Conservation (phyloP, 2,113 vertebrate genomes). For the Serinus canaria region DNA sequence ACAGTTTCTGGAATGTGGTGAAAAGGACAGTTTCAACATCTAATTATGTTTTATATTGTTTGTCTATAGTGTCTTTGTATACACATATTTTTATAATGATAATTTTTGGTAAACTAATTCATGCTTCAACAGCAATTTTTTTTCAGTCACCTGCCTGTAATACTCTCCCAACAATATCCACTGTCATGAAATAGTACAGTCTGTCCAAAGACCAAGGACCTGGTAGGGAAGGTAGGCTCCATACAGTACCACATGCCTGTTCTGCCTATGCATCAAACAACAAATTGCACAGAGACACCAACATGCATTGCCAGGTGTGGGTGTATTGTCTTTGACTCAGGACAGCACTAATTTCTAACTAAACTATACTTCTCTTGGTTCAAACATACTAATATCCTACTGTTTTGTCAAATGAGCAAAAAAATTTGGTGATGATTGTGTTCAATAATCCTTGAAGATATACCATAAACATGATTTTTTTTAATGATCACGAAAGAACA, state of each 20-base stretch:
- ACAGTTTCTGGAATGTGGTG: not conserved
- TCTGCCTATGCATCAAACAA: not conserved
- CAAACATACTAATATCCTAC: not conserved
- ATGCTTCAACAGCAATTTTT: not conserved
- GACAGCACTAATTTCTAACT: not conserved
- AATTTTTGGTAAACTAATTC: not conserved
- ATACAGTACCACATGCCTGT: not conserved
- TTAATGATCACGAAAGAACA: not conserved
- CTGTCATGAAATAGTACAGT: not conserved
- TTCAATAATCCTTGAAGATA: not conserved
- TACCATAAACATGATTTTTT: not conserved
- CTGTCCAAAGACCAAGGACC: not conserved
- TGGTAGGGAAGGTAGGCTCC: not conserved
- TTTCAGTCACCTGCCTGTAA: not conserved
- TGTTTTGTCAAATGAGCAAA: not conserved
- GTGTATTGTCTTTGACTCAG: not conserved
- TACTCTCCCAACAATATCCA: not conserved
- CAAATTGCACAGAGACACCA: not conserved
- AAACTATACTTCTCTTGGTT: not conserved
- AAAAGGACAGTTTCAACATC: not conserved
- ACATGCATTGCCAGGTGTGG: rapidly evolving
- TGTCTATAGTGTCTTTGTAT: not conserved
- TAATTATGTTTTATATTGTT: not conserved
- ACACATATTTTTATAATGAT: not conserved
- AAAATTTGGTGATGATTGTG: not conserved